Percentiles rank a stretch among this genome's conserved stretches.
phyloP scores from a whole-genome alignment of 2,113 vertebrate genomes.

The Lepidothrix coronata region DNA sequence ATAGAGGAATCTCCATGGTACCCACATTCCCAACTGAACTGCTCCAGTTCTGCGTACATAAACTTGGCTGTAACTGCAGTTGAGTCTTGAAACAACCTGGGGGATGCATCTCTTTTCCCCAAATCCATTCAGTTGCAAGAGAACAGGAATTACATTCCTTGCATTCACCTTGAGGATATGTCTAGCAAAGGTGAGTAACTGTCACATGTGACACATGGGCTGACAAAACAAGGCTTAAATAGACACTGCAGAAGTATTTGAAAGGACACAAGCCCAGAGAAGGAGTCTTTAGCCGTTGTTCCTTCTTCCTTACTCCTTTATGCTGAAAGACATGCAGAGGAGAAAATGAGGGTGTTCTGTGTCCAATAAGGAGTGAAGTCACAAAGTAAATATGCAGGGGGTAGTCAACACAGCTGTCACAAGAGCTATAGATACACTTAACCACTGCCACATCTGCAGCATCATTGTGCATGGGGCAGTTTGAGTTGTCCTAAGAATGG shows the following conservation, averaged over 20 bases:
- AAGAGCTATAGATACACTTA: background rate
- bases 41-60: background rate
- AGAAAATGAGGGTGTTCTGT: background rate
- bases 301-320: background rate
- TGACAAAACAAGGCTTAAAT: background rate
- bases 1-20: background rate
- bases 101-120: background rate
- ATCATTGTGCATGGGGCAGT: accelerated
- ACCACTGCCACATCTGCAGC: background rate
- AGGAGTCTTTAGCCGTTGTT: background rate
- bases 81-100: background rate
- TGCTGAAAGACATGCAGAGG: background rate
- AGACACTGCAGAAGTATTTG: background rate
- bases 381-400: background rate
- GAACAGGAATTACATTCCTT: background rate
- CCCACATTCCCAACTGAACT: background rate
- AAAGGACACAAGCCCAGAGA: background rate
- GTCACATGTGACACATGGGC: accelerated
- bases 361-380: background rate
- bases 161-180: background rate
- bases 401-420: background rate
- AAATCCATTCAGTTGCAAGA: background rate
- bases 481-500: background rate
- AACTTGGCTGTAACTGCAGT: background rate
- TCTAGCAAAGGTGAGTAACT: background rate